phyloP scores from a whole-genome alignment of 2,797 vertebrate genomes.

The Artibeus lituratus region DNA sequence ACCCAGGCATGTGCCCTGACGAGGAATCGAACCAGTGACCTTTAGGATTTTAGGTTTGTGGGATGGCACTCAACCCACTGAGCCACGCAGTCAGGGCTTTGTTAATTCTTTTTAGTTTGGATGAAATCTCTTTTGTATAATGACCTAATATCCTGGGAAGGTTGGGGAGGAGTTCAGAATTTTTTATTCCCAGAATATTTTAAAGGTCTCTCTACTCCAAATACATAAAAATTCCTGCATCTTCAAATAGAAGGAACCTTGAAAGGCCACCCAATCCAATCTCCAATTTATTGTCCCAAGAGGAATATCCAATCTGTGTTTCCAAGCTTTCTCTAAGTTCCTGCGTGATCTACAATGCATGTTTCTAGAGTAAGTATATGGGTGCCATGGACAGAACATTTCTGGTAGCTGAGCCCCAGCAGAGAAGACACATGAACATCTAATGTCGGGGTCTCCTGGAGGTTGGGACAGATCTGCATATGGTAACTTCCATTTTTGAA shows the following conservation, averaged over 20 bases:
- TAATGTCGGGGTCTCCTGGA: neutral
- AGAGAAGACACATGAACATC: neutral
- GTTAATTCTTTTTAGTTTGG: constrained; percentile 13
- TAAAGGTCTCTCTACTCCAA: neutral
- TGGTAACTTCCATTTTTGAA: constrained; percentile 5
- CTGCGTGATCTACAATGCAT: neutral
- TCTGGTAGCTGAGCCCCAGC: neutral
- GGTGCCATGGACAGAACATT: neutral
- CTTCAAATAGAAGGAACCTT: constrained; percentile 11
- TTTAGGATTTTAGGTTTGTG: too few relatives aligned
- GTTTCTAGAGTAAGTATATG: neutral
- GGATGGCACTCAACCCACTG: too few relatives aligned
- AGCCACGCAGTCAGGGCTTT: neutral
- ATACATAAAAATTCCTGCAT: neutral
- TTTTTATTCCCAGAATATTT: neutral
- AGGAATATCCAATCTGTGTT: neutral
- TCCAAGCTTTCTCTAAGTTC: neutral
- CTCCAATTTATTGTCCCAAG: neutral
- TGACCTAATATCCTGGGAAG: neutral
- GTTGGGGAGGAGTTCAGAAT: neutral
- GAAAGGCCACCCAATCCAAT: neutral
- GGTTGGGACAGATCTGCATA: neutral
- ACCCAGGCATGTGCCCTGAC: too few relatives aligned
- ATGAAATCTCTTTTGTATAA: constrained; percentile 8
- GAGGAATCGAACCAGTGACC: too few relatives aligned